Conservation (phyloP, 2,797 vertebrate genomes). For the Pipistrellus pipistrellus region DNA sequence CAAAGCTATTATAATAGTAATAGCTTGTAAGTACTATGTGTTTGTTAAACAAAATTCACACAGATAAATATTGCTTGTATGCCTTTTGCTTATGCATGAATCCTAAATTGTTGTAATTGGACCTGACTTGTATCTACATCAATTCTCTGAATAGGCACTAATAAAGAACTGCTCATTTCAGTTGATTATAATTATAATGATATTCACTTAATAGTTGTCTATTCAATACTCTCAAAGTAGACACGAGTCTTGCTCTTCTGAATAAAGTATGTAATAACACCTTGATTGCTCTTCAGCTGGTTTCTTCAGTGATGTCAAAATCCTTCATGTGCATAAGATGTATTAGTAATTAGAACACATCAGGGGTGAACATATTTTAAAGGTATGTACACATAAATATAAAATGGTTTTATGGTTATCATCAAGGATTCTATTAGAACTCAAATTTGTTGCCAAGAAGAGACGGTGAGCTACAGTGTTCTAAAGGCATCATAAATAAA, state of each 20-base stretch:
- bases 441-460: not conserved
- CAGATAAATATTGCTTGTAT: not conserved
- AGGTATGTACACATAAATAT: not conserved
- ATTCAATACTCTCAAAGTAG: not conserved
- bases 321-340: not conserved
- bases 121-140: not conserved
- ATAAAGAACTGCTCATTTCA: not conserved
- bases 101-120: not conserved
- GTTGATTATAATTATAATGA: slow-evolving; percentile 7
- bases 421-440: not conserved
- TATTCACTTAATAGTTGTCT: not conserved
- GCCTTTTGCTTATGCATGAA: not conserved
- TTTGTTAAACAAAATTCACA: slow-evolving; percentile 28
- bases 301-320: not conserved
- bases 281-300: not conserved
- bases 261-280: not conserved
- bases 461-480: not conserved
- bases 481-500: not conserved
- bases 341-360: not conserved
- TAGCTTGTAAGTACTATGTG: not conserved
- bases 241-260: not conserved
- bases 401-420: not conserved
- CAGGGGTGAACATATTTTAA: not conserved
- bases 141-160: not conserved
- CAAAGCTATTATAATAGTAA: not conserved